Conservation (phyloP, 2,113 vertebrate genomes). For the Chlorodrepanis virens region DNA sequence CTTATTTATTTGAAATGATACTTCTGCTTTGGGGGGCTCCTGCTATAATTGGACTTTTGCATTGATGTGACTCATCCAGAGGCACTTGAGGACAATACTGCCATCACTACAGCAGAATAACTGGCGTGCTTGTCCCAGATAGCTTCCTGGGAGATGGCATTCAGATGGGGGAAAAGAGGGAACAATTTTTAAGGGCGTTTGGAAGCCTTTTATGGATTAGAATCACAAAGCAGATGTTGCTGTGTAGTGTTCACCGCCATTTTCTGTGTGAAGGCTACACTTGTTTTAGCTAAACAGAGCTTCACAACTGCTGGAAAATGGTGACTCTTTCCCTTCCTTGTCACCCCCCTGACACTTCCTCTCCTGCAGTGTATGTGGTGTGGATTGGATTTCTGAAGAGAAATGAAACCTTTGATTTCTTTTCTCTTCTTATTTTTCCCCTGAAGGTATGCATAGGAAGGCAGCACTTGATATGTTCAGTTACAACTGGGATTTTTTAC, state of each 20-base stretch:
- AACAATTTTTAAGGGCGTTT: constrained; percentile 54
- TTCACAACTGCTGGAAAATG: background rate
- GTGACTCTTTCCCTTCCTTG: background rate
- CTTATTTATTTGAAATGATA: constrained; percentile 55
- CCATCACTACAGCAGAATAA: constrained; percentile 1
- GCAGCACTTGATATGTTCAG: background rate
- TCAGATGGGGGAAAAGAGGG: constrained; percentile 28
- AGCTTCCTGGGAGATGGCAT: constrained; percentile 46
- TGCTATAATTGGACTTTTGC: constrained; percentile 51
- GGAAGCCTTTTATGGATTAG: constrained; percentile 43
- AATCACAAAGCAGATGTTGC: constrained; percentile 50
- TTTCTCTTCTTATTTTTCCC: background rate
- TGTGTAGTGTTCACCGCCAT: constrained; percentile 20
- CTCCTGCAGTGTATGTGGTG: background rate
- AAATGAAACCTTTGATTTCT: background rate
- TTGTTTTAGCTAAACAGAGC: background rate
- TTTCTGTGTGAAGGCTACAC: background rate
- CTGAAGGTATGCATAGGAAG: background rate
- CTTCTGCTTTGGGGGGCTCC: constrained; percentile 49
- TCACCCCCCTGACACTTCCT: background rate
- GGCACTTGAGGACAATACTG: constrained; percentile 56
- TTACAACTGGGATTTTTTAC: background rate
- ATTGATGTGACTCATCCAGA: constrained; percentile 54
- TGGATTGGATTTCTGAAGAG: background rate
- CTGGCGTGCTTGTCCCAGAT: constrained; percentile 47